Evolutionary conservation across 2,113 vertebrate genomes (phyloP).

Genomic region (Phainopepla nitens): DNA sequence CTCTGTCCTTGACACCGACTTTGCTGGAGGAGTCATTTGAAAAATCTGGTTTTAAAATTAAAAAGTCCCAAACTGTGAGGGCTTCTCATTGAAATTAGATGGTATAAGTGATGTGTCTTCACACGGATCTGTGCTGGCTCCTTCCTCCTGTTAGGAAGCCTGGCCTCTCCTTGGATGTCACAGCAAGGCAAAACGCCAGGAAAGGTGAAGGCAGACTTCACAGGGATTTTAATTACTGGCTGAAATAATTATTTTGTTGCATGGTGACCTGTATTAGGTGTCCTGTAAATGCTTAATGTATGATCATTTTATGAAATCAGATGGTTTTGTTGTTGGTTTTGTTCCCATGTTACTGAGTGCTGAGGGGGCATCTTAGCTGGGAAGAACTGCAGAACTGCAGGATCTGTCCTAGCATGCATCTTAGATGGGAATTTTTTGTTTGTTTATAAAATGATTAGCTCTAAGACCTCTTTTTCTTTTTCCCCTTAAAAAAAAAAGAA

Average conservation of each 20-base stretch:
- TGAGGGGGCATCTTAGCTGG: background rate
- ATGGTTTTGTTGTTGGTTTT: background rate
- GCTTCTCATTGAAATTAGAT: background rate
- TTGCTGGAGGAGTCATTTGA: background rate
- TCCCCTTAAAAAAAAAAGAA: background rate
- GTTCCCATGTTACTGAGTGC: background rate
- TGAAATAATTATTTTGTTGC: background rate
- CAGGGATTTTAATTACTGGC: background rate
- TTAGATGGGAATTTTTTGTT: background rate
- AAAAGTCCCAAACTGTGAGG: background rate
- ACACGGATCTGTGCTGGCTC: accelerated
- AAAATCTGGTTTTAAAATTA: background rate
- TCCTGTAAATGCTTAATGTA: background rate
- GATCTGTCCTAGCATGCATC: background rate
- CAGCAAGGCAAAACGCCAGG: background rate
- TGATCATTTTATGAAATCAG: background rate
- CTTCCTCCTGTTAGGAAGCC: background rate
- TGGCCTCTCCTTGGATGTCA: background rate
- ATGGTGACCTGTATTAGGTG: background rate
- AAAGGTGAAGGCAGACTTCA: background rate
- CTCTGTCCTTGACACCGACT: background rate
- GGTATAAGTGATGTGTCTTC: background rate
- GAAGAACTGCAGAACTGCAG: background rate
- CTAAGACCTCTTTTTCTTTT: background rate
- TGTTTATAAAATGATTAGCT: background rate